These are phyloP conservation scores for Chaunax sp. DNA, from an alignment of 2,797 vertebrate species.

Conservation along the genomic window DNA sequence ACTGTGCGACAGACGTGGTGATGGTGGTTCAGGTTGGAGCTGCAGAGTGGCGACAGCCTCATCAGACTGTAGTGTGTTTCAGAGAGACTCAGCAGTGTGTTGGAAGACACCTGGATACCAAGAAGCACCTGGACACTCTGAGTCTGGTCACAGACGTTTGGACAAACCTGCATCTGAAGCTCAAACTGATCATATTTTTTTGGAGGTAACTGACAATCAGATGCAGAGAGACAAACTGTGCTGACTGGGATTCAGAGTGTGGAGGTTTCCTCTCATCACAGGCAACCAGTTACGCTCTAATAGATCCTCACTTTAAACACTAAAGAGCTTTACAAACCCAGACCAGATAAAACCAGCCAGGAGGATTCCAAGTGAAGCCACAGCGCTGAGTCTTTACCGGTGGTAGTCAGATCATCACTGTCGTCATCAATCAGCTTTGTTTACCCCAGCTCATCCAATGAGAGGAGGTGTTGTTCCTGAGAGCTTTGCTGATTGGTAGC, in stretches of 20 bases:
- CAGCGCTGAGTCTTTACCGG: conserved; percentile 11
- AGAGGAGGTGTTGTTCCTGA: conserved; percentile 84
- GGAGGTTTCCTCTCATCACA: conserved; percentile 1
- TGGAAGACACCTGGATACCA: conserved; percentile 48
- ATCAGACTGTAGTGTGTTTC: conserved; percentile 17
- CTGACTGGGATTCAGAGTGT: conserved; percentile 13
- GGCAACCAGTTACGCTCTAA: conserved; percentile 4
- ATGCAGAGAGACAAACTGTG: not conserved
- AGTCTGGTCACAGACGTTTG: not conserved
- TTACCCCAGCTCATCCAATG: conserved; percentile 72
- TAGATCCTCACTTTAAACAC: not conserved
- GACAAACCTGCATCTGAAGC: not conserved
- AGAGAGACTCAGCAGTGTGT: conserved; percentile 28
- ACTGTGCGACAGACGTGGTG: not conserved
- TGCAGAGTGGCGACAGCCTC: not conserved
- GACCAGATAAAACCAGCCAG: not conserved
- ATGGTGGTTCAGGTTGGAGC: not conserved
- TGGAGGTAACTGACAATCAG: conserved; percentile 1
- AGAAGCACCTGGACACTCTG: conserved; percentile 24
- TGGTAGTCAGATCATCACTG: conserved; percentile 78
- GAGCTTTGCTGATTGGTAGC: conserved; percentile 81
- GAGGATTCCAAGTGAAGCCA: conserved; percentile 10
- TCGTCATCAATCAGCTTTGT: conserved; percentile 64
- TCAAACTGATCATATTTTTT: not conserved
- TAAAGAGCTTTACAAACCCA: not conserved